Base-by-base conservation (phyloP, 1,140 invertebrate species). In the Ctenoplectra terminalis region DNA sequence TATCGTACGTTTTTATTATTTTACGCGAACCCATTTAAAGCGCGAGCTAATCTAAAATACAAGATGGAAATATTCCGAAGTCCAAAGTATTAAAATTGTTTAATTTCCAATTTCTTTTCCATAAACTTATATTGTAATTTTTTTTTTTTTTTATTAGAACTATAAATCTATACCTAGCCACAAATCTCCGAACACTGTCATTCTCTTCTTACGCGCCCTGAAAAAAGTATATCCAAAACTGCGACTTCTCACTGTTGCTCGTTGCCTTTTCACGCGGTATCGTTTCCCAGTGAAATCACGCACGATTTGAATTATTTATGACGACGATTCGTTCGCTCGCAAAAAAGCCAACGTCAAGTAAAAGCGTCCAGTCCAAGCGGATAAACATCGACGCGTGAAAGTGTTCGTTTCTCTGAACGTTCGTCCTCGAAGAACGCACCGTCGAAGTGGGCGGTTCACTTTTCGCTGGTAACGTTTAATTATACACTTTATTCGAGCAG, bases 241-340 rank as follows among this genome's bases (percentile, higher is more conserved):
- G 20, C n/a, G 7, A n/a, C 20, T 54, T 43, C 17, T 31, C 13
- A 20, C 17, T 13, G 20, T 8, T 11, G 15, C 17, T 15, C 26
- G 3, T 50, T 11, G 23, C 46, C 3, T 50, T 26, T n/a, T 20
- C 43, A 17, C 43, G 54, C 15, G 34, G 43, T 29, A 54, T 43
- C 52, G 13, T 31, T 37, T 26, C 15, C 15, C 31, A 7, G 8
- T 26, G 2, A n/a, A 2, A 26, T 48, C 43, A 48, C 58, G 31
- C 43, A 26, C 23, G 15, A 63, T 50, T 50, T 63, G n/a, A 75
- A 75, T 75, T 63, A 75, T 75, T 63, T 75, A 70, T 52, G n/a
- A 31, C 46, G 3, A 7, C 26, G 26, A 20, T 50, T 67, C 26
- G 37, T 67, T 67, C 46, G 3, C 9, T 31, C 11, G 17, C 8